These are phyloP conservation scores for Cyclura pinguis DNA, from an alignment of 2,797 vertebrate genomes.

Conservation along the genomic window DNA sequence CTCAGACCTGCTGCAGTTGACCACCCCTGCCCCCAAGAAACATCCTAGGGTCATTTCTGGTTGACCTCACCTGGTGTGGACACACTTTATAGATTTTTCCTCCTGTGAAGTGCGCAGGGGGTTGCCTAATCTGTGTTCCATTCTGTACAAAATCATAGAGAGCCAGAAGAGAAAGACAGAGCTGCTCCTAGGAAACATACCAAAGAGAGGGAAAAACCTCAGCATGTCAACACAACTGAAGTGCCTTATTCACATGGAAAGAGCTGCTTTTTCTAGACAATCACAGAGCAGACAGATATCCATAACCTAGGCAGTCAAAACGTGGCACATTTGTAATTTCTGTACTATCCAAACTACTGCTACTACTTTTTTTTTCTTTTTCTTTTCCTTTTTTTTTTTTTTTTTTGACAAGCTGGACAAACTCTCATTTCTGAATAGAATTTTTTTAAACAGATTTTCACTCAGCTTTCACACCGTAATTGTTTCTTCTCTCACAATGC, in stretches of 20 bases:
- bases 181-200: conserved; percentile 77
- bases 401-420: not conserved
- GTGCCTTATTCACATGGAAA: not conserved
- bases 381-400: not conserved
- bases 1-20: too few relatives aligned
- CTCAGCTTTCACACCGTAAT: not conserved
- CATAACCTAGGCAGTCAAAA: conserved; percentile 4
- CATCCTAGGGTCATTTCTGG: not conserved
- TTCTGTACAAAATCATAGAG: conserved; percentile 90
- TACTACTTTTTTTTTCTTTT: too few relatives aligned
- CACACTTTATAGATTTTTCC: conserved; percentile 95
- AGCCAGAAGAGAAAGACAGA: conserved; percentile 86
- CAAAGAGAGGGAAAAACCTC: conserved; percentile 32
- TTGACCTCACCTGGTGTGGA: conserved; percentile 91
- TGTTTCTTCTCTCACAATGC: not conserved
- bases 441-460: not conserved
- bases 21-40: not conserved
- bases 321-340: not conserved
- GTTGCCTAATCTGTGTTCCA: conserved; percentile 82
- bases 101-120: conserved; percentile 87
- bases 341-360: not conserved
- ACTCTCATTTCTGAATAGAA: not conserved
- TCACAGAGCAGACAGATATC: conserved; percentile 33
- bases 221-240: conserved; percentile 4
- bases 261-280: conserved; percentile 1